phyloP scores from a whole-genome alignment of 2,797 vertebrate species.

The Ceryle rudis region DNA sequence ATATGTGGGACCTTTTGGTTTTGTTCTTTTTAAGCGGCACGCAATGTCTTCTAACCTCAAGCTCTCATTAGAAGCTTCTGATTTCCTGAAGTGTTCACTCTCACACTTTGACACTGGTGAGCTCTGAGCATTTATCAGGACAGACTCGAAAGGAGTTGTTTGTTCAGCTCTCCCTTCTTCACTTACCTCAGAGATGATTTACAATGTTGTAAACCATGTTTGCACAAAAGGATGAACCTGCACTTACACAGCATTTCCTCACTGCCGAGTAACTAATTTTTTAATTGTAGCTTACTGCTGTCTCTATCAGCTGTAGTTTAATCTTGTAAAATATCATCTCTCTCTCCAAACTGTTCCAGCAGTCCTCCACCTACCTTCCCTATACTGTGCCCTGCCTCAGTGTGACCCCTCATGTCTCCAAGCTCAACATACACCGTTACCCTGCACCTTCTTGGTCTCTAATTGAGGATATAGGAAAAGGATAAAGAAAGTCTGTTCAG shows the following conservation, averaged over 20 bases:
- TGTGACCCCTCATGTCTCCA: not conserved
- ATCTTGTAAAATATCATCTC: not conserved
- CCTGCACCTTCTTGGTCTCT: not conserved
- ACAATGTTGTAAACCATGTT: not conserved
- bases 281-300: not conserved
- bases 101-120: not conserved
- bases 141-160: not conserved
- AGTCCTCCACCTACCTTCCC: not conserved
- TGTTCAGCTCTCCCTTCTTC: not conserved
- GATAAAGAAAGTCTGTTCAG: not conserved
- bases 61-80: not conserved
- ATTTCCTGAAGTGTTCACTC: not conserved
- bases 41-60: not conserved
- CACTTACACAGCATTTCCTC: not conserved
- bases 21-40: not conserved
- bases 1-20: accelerated
- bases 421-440: accelerated
- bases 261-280: not conserved
- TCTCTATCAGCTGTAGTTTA: not conserved
- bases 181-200: slow-evolving; percentile 5
- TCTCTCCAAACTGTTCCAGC: not conserved
- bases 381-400: not conserved
- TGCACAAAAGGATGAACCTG: not conserved
- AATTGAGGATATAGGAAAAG: not conserved
- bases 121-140: not conserved